Evolutionary conservation across 2,888 invertebrate genomes (phyloP).

Genomic region (Clusia tigrina): DNA sequence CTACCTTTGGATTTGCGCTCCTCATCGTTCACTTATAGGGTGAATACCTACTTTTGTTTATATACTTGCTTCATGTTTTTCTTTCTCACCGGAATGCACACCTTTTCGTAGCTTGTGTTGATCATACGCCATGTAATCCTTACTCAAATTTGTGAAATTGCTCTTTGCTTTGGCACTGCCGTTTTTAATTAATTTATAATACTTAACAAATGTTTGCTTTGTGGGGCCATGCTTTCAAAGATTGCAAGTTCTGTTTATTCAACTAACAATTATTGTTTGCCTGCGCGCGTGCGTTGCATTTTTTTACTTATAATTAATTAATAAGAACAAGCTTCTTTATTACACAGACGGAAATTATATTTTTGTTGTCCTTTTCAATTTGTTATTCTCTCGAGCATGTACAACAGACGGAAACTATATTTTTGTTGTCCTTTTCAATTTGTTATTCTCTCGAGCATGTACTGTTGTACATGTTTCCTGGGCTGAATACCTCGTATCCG

Average conservation of each 20-base stretch:
- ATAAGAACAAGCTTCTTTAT: too few species aligned
- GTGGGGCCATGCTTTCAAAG: neutral
- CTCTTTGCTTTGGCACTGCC: neutral
- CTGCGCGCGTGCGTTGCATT: too few species aligned
- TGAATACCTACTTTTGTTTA: conserved; percentile 43
- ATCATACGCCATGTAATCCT: neutral
- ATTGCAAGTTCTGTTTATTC: neutral
- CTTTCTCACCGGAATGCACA: too few species aligned
- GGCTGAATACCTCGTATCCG: too few species aligned
- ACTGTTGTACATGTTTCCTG: too few species aligned
- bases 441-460: too few species aligned
- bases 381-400: too few species aligned
- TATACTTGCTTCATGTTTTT: neutral
- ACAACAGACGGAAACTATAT: too few species aligned
- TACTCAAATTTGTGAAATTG: neutral
- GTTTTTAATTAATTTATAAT: neutral
- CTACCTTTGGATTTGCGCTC: conserved; percentile 57
- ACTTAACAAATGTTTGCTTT: neutral
- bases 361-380: too few species aligned
- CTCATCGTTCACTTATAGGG: conserved; percentile 60
- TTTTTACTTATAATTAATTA: neutral
- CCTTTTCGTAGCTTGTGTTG: neutral
- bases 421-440: too few species aligned
- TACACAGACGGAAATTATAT: too few species aligned
- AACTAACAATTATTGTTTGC: neutral